phyloP scores from a whole-genome alignment of 2,797 vertebrate species.

The Tarsius wallacei region DNA sequence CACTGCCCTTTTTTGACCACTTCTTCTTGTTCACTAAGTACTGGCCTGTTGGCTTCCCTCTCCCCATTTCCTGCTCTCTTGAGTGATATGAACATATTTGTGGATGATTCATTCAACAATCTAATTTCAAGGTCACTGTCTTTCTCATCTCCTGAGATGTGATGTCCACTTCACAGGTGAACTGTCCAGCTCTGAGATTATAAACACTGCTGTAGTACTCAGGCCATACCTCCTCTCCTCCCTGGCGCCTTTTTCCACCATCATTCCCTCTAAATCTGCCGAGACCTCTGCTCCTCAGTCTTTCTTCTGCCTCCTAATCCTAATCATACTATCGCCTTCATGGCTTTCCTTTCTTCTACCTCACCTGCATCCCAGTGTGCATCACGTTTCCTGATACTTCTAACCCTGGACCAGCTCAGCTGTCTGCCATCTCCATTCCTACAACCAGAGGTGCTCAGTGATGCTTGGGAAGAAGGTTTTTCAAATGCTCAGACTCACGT shows the following conservation, averaged over 20 bases:
- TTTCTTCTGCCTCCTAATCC: background rate
- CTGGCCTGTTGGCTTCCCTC: background rate
- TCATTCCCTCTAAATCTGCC: background rate
- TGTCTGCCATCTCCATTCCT: background rate
- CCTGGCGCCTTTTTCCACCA: background rate
- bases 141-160: background rate
- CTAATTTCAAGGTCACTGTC: background rate
- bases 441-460: background rate
- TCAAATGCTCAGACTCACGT: rapidly evolving
- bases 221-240: background rate
- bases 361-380: background rate
- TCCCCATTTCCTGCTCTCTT: background rate
- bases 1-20: background rate
- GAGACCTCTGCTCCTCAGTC: background rate
- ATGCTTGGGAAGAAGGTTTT: background rate
- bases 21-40: too few relatives aligned
- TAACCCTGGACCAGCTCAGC: background rate
- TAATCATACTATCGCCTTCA: rapidly evolving
- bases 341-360: background rate
- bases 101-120: background rate
- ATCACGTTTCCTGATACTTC: rapidly evolving
- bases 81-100: background rate
- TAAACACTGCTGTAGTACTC: rapidly evolving
- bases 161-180: rapidly evolving
- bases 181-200: background rate